Evolutionary conservation across 1,140 invertebrate species (phyloP), one percentile per base, ranked within the genome.

Genomic region (Trinorchestia longiramus): DNA sequence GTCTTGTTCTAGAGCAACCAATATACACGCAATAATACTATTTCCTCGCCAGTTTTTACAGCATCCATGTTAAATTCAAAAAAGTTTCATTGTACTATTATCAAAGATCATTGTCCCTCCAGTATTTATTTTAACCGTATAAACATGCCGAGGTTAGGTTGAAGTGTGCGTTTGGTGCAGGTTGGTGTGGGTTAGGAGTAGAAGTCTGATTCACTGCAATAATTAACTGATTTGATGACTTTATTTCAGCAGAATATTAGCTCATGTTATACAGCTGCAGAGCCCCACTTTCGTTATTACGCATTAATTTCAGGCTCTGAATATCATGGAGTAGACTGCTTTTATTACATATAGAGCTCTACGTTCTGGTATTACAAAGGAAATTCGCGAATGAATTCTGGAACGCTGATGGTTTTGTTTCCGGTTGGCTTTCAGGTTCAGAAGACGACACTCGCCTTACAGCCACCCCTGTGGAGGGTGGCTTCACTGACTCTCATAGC

Each of bases 381-480:
- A 19, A 36, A 23, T 36, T 77, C 62, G 28, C 62, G 11, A 77
- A 36, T 77, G 62, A 15, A 36, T 19, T 36, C 62, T 77, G 62
- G 28, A 36, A 77, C 62, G 3, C 62, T 77, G 62, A 77, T 77
- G 62, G 62, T 77, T 19, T 77, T 28, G 62, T 77, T 77, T 77
- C 62, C 28, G 62, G 11, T 23, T 28, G 11, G 62, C 62, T 45
- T 45, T 11, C 43, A 45, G 92, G 43, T 43, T 43, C 92, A 17
- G 92, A 94, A 8, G 92, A 94, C 43, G 92, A 47, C 43, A 94
- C 92, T 11, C 92, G 92, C 3, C 92, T 94, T 23, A 94, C 92
- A 40, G 92, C 43, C 43, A 94, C 92, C 8, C 92, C 92, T 45
- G 92, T 94, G 36, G 92, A 94, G 44, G 92, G 92, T 6, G 92